phyloP scores from a whole-genome alignment of 2,113 vertebrate genomes.

The Centropus unirufus region DNA sequence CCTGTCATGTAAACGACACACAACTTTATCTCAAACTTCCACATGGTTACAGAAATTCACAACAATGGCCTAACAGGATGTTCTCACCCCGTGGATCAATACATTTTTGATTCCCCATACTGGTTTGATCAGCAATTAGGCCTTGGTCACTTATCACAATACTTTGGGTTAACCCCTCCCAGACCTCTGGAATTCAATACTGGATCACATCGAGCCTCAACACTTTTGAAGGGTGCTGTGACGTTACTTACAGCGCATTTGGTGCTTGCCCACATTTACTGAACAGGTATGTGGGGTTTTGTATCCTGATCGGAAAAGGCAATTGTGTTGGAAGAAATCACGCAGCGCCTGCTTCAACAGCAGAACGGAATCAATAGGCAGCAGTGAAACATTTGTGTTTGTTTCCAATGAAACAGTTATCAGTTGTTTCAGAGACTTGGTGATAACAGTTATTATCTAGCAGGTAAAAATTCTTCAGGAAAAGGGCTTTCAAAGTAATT shows the following conservation, averaged over 20 bases:
- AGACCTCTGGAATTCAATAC: not conserved
- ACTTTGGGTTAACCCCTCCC: not conserved
- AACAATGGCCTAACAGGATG: too few species aligned
- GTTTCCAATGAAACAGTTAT: not conserved
- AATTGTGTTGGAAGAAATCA: not conserved
- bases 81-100: too few species aligned
- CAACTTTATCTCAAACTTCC: too few species aligned
- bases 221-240: not conserved
- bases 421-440: not conserved
- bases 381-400: not conserved
- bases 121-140: too few species aligned
- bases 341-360: not conserved
- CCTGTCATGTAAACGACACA: too few species aligned
- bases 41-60: too few species aligned
- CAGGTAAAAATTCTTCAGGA: not conserved
- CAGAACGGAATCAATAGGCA: not conserved
- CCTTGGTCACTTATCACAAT: too few species aligned
- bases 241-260: not conserved
- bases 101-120: too few species aligned
- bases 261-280: not conserved
- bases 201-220: not conserved
- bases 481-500: not conserved
- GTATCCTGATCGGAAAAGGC: not conserved
- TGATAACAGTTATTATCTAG: not conserved
- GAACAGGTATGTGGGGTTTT: not conserved